A percentile compares a stretch with the other conserved stretches of the same genome.
These are phyloP conservation scores for Tricholauxania praeusta DNA, from an alignment of 2,888 invertebrate species.

Conservation along the genomic window DNA sequence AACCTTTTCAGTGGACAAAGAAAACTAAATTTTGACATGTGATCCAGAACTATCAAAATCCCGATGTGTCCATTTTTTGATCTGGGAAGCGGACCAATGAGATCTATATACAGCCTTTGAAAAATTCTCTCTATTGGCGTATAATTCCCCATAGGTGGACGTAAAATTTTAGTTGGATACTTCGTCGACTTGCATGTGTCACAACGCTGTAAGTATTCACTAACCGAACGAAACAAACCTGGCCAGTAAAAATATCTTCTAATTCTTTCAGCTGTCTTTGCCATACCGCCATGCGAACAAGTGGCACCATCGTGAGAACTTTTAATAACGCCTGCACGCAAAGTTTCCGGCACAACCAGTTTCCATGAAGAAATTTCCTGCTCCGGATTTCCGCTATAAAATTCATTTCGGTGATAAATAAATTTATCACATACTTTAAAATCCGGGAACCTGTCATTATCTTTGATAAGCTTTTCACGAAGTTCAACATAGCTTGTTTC, in stretches of 20 bases:
- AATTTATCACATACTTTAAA: not conserved
- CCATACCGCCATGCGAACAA: slow-evolving; percentile 34
- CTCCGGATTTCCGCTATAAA: not conserved
- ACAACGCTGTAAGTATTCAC: slow-evolving; percentile 13
- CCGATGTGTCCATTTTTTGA: no score
- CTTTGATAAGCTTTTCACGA: no score
- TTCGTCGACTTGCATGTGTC: slow-evolving; percentile 32
- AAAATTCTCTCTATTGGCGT: not conserved
- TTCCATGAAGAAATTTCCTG: slow-evolving; percentile 11
- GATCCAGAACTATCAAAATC: no score
- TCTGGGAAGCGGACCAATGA: no score
- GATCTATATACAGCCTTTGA: no score
- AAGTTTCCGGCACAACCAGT: not conserved
- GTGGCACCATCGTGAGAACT: slow-evolving; percentile 5
- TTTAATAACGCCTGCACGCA: not conserved
- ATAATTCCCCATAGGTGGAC: slow-evolving; percentile 36
- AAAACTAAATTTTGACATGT: no score
- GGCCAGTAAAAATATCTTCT: slow-evolving; percentile 11
- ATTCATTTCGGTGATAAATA: not conserved
- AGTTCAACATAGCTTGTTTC: no score
- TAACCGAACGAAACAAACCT: not conserved
- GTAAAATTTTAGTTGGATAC: slow-evolving; percentile 22
- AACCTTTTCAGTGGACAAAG: not conserved
- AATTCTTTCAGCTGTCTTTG: not conserved
- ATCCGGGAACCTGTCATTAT: not conserved